Base-by-base conservation (phyloP, 2,113 vertebrate genomes). In the Halcyon senegalensis region DNA sequence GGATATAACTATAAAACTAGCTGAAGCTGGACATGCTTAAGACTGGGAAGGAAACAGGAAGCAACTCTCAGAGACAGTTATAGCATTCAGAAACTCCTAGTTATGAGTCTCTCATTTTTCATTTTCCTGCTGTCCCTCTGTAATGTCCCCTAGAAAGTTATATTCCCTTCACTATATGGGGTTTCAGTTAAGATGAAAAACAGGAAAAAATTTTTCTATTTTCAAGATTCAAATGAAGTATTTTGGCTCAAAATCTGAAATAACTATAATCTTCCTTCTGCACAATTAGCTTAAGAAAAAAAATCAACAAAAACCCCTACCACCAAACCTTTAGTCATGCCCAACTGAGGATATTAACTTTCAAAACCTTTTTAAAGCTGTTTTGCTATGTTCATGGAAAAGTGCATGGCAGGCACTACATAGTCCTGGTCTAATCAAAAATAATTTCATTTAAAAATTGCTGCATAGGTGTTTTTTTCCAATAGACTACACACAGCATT, bases 401-500 rank as follows among this genome's bases (percentile, higher is more conserved):
- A 95, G 87, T 94, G 91, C 67, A 59, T 76, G 75, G 48, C 68
- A 89, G 89, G 89, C 91, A 96, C 39, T 82, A 62, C 33, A 66
- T 55, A 85, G 85, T 73, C 55, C 63, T 56, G 50, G 82, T 82
- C 91, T 95, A 97, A 97, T 97, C 13, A 97, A 96, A 96, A 95
- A 95, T 91, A 94, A 97, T 96, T 96, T 95, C 39, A 96, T 97
- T 94, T 51, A 85, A 94, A 97, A 92, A 87, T 17, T 96, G 96
- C 92, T 96, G 74, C 70, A 93, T 96, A 83, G 77, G 87, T 94
- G 66, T 56, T 97, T 97, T 90, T 95, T 96, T 96, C 79, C 67
- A n/a, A 68, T 89, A 96, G 80, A 92, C 80, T 94, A 85, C 87
- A 80, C 89, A 93, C 70, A 68, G 44, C 56, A 95, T 97, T 97